phyloP scores from a whole-genome alignment of 2,113 vertebrate species.

The Gallinago paraguaiae region DNA sequence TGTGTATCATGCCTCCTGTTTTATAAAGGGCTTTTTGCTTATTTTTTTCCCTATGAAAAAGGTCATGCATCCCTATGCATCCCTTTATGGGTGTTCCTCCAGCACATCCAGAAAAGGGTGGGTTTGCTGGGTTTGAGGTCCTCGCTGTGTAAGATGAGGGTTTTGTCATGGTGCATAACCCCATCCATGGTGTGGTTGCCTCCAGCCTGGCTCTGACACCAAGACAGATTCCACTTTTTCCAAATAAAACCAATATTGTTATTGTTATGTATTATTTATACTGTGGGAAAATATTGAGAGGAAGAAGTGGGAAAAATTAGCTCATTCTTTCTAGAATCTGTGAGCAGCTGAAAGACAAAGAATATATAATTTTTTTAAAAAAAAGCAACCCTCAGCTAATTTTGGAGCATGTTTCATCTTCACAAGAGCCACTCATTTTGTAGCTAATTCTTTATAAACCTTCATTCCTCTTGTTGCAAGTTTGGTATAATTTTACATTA shows the following conservation, averaged over 20 bases:
- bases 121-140: background rate
- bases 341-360: conserved; percentile 17
- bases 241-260: background rate
- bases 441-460: conserved; percentile 34
- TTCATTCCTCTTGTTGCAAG: conserved; percentile 15
- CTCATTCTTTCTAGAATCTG: conserved; percentile 18
- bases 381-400: conserved; percentile 16
- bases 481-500: conserved; percentile 14
- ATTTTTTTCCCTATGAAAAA: background rate
- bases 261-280: conserved; percentile 8
- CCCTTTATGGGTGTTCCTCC: background rate
- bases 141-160: accelerated
- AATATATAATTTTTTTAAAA: background rate
- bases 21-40: background rate
- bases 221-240: background rate
- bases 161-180: accelerated
- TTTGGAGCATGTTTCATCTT: conserved; percentile 44
- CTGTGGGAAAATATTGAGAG: background rate
- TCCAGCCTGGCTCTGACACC: background rate
- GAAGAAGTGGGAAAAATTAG: background rate
- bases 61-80: background rate
- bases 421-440: conserved; percentile 8
- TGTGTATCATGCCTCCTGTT: background rate
- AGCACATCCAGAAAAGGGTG: background rate
- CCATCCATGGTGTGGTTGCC: background rate